These are phyloP conservation scores for Rhinatrema bivittatum DNA, from an alignment of 2,797 vertebrate species.

Conservation along the genomic window DNA sequence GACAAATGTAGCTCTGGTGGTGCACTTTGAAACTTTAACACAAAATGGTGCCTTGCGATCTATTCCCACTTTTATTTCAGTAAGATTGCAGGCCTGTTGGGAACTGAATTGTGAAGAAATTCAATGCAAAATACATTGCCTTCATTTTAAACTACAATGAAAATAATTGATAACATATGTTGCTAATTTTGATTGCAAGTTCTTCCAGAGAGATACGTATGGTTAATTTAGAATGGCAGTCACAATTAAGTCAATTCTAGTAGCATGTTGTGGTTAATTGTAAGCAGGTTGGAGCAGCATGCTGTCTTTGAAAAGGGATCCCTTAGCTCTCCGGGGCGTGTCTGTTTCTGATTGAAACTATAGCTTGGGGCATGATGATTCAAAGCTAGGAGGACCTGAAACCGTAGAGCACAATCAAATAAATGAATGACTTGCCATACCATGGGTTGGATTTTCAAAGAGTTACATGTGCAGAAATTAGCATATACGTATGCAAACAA, in stretches of 20 bases:
- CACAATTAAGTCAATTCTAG: slow-evolving; percentile 50
- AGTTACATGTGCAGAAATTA: no score
- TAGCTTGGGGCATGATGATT: slow-evolving; percentile 33
- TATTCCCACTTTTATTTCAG: no score
- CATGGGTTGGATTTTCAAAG: no score
- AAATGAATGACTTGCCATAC: slow-evolving; percentile 33
- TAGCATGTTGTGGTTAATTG: slow-evolving; percentile 54
- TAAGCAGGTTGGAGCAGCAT: slow-evolving; percentile 37
- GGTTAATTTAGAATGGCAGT: slow-evolving; percentile 52
- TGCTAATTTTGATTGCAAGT: slow-evolving; percentile 31
- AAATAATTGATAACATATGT: slow-evolving; percentile 45
- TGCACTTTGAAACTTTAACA: no score
- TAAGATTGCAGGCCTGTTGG: slow-evolving; percentile 32
- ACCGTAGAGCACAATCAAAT: slow-evolving; percentile 37
- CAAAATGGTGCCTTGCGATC: no score
- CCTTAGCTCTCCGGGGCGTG: slow-evolving; percentile 34
- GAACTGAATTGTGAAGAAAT: slow-evolving; percentile 34
- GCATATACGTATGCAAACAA: no score
- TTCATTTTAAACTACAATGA: slow-evolving; percentile 29
- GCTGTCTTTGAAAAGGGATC: slow-evolving; percentile 45
- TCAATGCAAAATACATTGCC: slow-evolving; percentile 31
- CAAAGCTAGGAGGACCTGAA: slow-evolving; percentile 39
- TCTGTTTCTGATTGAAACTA: slow-evolving; percentile 41
- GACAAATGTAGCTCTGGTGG: no score
- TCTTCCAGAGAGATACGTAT: slow-evolving; percentile 34